Evolutionary conservation across 37 sponge, comb jelly and placozoan genomes (phyloP), one percentile per base, ranked within the genome.

Genomic region (Bolinopsis microptera): DNA sequence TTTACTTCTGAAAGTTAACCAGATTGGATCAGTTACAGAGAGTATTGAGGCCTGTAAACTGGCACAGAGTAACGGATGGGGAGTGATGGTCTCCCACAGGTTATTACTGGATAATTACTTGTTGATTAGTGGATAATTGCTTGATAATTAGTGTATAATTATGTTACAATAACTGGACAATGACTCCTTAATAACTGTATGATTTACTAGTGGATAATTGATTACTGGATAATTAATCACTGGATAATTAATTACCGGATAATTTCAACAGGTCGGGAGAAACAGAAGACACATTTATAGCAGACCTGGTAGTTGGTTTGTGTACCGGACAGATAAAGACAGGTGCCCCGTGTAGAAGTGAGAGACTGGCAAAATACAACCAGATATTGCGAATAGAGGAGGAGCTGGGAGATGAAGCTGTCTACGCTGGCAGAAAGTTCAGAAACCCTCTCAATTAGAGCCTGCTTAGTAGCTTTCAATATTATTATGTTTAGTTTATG

Each of bases 221-320:
- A n/a, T n/a, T n/a, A n/a, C n/a, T n/a, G n/a, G n/a, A n/a, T n/a
- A n/a, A n/a, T n/a, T n/a, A n/a, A n/a, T n/a, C n/a, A n/a, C n/a
- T n/a, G n/a, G n/a, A n/a, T n/a, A n/a, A n/a, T n/a, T n/a, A n/a
- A n/a, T n/a, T n/a, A n/a, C n/a, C n/a, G n/a, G n/a, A n/a, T n/a
- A n/a, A n/a, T n/a, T n/a, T n/a, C n/a, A n/a, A n/a, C n/a, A 94
- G 99, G 41, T 97, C 97, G 39, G 99, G 99, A 24, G 99, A 99
- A 94, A 99, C 99, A 27, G 99, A 99, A 93, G 99, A 99, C 94
- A 97, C 99, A 39, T 99, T 99, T 80, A 99, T 99, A 75, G 99
- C 98, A 22, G 99, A 99, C 69, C 96, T 99, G 8, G 99, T 99
- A 25, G 99, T 99, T n/a, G 99, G 99, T 2, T 95, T 99, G 74